Base-by-base conservation (phyloP, 2,888 invertebrate species). In the Pristionchus fissidentatus region DNA sequence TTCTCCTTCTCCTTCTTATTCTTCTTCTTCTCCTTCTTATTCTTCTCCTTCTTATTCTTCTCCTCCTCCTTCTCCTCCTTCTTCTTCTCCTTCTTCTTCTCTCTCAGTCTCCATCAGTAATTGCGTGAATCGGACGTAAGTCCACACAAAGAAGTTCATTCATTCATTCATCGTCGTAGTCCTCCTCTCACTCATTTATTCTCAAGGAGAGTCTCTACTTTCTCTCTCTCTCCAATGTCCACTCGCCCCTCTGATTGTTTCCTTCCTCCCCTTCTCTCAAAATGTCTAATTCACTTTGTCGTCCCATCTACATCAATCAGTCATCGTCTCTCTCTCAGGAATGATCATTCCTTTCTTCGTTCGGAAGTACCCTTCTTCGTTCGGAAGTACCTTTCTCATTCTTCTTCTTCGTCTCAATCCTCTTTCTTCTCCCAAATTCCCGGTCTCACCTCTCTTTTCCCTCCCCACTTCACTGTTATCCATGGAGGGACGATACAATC, bases 251-350 rank as follows among this genome's bases (percentile, higher is more conserved):
- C 75, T 46, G 49, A 75, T 75, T 46, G 75, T 75, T 52, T 75
- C 49, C 75, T 49, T 52, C 49, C 75, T 43, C 26, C 73, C 49
- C 70, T 8, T 43, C 62, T 46, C 49, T 46, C 46, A 75, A 75
- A 35, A 32, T 52, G 46, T 52, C 75, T 75, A 75, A 75, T 75
- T 75, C 75, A 52, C 75, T 75, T 75, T 75, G 75, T 52, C 75
- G 75, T 75, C 75, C 75, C 75, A 75, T 75, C 75, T 75, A 46
- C 75, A 46, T 75, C 75, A 75, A 75, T 75, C 75, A 75, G 75
- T 75, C 49, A 70, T 10, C 15, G n/a, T 57, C 66, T 55, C 55
- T 7, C 13, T n/a, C n/a, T n/a, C 22, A 55, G 55, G 22, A 22
- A n/a, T n/a, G n/a, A n/a, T n/a, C n/a, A n/a, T n/a, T n/a, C 13